phyloP scores from a whole-genome alignment of 2,113 vertebrate species.

The Notothenia rossii region DNA sequence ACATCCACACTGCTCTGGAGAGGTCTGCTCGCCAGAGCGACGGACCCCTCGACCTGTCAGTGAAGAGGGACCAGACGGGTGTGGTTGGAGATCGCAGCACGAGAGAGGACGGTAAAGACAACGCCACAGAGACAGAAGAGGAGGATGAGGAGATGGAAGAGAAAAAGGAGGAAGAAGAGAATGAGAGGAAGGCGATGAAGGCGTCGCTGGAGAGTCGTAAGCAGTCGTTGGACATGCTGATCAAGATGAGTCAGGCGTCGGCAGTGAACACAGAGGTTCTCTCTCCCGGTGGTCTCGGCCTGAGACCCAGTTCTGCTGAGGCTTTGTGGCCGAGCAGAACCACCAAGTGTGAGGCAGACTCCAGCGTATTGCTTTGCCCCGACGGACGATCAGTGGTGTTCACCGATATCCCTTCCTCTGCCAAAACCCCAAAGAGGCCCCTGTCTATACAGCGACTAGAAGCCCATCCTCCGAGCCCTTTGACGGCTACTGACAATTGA shows the following conservation, averaged over 20 bases:
- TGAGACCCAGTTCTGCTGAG: constrained; percentile 75
- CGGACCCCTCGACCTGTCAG: constrained; percentile 91
- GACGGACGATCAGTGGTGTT: constrained; percentile 83
- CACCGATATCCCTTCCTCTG: constrained; percentile 60
- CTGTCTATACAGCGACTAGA: constrained; percentile 76
- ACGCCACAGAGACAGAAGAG: constrained; percentile 72
- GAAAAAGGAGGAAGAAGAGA: constrained; percentile 68
- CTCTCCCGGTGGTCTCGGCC: constrained; percentile 67
- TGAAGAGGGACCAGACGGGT: constrained; percentile 83
- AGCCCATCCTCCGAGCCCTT: constrained; percentile 76
- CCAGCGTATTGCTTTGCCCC: constrained; percentile 90
- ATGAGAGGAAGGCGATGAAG: constrained; percentile 65
- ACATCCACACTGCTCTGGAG: constrained; percentile 92
- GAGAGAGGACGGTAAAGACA: constrained; percentile 56
- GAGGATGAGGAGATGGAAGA: constrained; percentile 77
- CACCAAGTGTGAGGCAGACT: constrained; percentile 97
- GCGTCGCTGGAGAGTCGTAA: constrained; percentile 82
- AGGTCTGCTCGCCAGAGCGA: constrained; percentile 84
- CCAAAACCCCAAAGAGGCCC: constrained; percentile 72
- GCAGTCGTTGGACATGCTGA: constrained; percentile 88
- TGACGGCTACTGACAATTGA: constrained; percentile 72
- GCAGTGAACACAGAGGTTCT: constrained; percentile 84
- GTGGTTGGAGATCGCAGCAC: background rate
- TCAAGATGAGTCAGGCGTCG: constrained; percentile 83
- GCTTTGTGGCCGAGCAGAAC: constrained; percentile 88